Conservation (phyloP, 2,797 vertebrate species). For the Neostethus bicornis region DNA sequence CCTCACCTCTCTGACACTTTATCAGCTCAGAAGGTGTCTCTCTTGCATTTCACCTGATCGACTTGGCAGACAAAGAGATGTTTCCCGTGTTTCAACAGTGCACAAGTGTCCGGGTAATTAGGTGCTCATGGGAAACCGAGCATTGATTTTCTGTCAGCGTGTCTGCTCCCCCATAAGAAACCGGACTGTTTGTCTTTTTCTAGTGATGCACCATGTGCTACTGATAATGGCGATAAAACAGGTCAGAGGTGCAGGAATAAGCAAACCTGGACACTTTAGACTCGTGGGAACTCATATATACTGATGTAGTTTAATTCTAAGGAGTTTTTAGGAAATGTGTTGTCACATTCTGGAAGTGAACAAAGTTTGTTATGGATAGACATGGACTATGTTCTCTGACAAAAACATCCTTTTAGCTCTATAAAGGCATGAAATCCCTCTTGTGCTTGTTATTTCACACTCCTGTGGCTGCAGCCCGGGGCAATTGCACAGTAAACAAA, state of each 20-base stretch:
- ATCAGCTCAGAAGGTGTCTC: constrained; percentile 73
- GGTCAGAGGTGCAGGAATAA: constrained; percentile 68
- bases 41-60: constrained; percentile 77
- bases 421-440: constrained; percentile 79
- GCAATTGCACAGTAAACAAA: constrained; percentile 70
- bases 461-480: constrained; percentile 77
- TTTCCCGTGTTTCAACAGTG: constrained; percentile 74
- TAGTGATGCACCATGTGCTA: constrained; percentile 78
- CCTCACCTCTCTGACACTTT: constrained; percentile 75
- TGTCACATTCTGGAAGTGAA: constrained; percentile 54
- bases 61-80: constrained; percentile 79
- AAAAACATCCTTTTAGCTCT: constrained; percentile 72
- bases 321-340: constrained; percentile 48
- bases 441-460: constrained; percentile 87
- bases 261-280: constrained; percentile 67
- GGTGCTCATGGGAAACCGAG: constrained; percentile 81
- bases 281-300: constrained; percentile 78
- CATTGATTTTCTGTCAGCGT: constrained; percentile 85
- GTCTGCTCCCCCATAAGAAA: constrained; percentile 66
- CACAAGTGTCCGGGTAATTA: constrained; percentile 88
- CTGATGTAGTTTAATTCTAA: constrained; percentile 72
- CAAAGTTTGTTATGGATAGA: constrained; percentile 74
- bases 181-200: constrained; percentile 80
- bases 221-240: constrained; percentile 82
- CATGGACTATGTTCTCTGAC: constrained; percentile 69